Evolutionary conservation across 1,140 invertebrate genomes (phyloP), one percentile per base, ranked within the genome.

Genomic region (Drosophila sucinea): DNA sequence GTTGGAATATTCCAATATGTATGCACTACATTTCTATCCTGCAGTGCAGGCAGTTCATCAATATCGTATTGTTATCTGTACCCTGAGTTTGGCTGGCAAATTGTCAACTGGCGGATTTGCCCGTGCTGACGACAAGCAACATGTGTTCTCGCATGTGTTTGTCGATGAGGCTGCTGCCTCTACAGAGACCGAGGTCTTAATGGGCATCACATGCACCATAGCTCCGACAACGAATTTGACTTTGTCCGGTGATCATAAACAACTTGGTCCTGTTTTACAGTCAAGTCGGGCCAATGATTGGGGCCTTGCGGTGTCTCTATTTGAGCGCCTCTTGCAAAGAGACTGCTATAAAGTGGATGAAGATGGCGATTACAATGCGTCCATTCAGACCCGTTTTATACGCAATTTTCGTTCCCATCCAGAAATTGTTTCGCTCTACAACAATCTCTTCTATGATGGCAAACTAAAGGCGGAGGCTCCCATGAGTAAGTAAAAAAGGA

Each of bases 161-260:
- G 94, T 98, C 68, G 97, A 98, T 92, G 97, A 98, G 93, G 96
- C 96, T 25, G 97, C 96, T 11, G 96, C 97, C 87, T 95, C 95
- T 0, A 95, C 93, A 1, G 97, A 98, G 93, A 94, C 97, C 1
- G 96, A 97, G 77, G 93, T 94, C 4, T 83, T 97, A 55, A 95
- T 97, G 81, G 94, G 96, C 4, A 85, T 95, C n/a, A 83, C 92
- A 67, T 90, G 93, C 54, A 90, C 93, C 41, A 75, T 93, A 27
- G 72, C 90, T 27, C 57, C 73, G 6, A 66, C 64, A 8, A 78
- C 91, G 79, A 61, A 94, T 92, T 91, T 97, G 5, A 93, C 98
- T 55, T 92, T 98, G 60, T 95, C 96, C 64, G 97, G 97, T 4
- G 97, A 98, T 93, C 97, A 96, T 1, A 92, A 95, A 71, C 97